Conservation (phyloP, 2,797 vertebrate genomes). For the Thunnus albacares region DNA sequence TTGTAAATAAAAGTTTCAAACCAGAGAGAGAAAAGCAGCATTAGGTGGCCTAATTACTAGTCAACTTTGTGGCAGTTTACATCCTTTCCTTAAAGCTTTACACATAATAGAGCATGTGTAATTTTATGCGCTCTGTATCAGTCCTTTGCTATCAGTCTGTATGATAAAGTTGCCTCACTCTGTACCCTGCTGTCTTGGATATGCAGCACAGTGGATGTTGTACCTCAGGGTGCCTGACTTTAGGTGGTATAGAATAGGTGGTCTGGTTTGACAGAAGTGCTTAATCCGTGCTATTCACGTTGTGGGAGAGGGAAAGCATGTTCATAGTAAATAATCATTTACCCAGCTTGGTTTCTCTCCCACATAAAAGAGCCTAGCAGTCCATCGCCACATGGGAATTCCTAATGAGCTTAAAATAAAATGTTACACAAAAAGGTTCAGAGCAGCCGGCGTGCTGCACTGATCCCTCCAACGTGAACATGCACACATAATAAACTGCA, state of each 20-base stretch:
- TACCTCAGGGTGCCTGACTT: neutral
- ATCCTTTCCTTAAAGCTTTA: neutral
- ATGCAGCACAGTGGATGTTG: neutral
- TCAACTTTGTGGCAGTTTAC: neutral
- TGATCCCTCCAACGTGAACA: slow-evolving; percentile 41
- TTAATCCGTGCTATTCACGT: slow-evolving; percentile 39
- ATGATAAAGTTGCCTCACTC: neutral
- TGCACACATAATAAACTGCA: slow-evolving; percentile 10
- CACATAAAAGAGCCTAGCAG: slow-evolving; percentile 47
- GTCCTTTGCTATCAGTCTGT: neutral
- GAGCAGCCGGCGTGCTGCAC: slow-evolving; percentile 15
- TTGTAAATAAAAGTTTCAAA: neutral
- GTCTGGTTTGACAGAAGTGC: slow-evolving; percentile 1
- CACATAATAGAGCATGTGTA: neutral
- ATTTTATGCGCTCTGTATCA: neutral
- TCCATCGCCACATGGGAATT: slow-evolving; percentile 53
- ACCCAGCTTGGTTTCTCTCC: slow-evolving; percentile 51
- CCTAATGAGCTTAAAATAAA: slow-evolving; percentile 62
- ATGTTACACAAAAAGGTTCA: slow-evolving; percentile 37
- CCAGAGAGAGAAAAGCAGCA: neutral
- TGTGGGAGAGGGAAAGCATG: slow-evolving; percentile 22
- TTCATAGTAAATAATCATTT: slow-evolving; percentile 60
- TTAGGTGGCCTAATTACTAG: neutral
- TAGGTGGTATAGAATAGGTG: neutral
- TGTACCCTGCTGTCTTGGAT: too few species aligned